phyloP scores from a whole-genome alignment of 2,113 vertebrate genomes.

The Calonectris borealis region DNA sequence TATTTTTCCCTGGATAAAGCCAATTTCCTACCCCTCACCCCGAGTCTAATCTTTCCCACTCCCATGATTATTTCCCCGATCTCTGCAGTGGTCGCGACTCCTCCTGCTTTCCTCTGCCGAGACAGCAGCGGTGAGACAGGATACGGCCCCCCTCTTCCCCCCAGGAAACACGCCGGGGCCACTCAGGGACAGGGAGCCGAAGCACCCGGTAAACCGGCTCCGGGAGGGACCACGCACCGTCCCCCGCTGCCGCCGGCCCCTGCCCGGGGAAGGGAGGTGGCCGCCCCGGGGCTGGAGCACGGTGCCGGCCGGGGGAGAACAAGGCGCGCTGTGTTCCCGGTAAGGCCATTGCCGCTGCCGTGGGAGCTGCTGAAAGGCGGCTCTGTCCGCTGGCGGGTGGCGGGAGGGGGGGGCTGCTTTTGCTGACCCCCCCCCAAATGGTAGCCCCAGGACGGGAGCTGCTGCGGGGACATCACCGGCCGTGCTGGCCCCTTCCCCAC shows the following conservation, averaged over 20 bases:
- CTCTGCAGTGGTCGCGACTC: accelerated
- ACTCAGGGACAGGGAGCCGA: accelerated
- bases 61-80: not conserved
- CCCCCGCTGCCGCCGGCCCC: not conserved
- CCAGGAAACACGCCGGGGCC: not conserved
- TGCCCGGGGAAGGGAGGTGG: not conserved
- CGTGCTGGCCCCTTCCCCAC: not conserved
- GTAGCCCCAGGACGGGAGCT: not conserved
- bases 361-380: constrained; percentile 9
- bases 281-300: accelerated
- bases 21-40: not conserved
- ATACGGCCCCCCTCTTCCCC: not conserved
- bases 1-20: not conserved
- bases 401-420: not conserved
- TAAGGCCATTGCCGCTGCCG: not conserved
- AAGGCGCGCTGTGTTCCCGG: constrained; percentile 28
- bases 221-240: not conserved
- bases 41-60: not conserved
- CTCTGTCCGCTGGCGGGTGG: not conserved
- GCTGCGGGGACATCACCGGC: not conserved
- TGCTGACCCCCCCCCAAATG: not conserved
- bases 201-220: not conserved
- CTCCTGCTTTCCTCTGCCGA: not conserved
- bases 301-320: not conserved
- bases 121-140: not conserved